phyloP scores from a whole-genome alignment of 2,888 invertebrate genomes.

The Chalcosyrphus nemorum region DNA sequence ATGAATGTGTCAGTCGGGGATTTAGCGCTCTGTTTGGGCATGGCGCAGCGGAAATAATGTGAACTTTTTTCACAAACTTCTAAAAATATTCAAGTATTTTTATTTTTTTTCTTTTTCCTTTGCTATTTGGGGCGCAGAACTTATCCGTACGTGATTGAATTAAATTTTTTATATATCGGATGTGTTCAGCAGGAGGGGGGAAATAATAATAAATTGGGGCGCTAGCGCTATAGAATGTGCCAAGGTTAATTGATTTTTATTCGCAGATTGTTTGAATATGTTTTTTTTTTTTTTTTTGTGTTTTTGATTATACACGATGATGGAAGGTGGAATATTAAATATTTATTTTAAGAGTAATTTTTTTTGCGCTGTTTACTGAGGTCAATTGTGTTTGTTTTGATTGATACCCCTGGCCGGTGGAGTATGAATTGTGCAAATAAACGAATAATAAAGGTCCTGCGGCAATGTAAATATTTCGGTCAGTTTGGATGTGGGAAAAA shows the following conservation, averaged over 20 bases:
- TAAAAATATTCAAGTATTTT: constrained; percentile 2
- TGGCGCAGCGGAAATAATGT: neutral
- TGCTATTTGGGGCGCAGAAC: neutral
- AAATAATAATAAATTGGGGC: constrained; percentile 2
- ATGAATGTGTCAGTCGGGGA: neutral
- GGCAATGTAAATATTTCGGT: neutral
- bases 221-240: constrained; percentile 3
- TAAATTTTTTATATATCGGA: constrained; percentile 13
- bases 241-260: constrained; percentile 44
- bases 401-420: neutral
- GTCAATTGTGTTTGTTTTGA: neutral
- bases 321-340: constrained; percentile 12
- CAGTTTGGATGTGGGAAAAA: no score
- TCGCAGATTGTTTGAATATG: constrained; percentile 8
- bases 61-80: neutral
- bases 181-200: neutral
- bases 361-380: neutral
- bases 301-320: neutral
- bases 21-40: neutral
- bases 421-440: neutral
- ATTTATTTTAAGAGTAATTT: constrained; percentile 8
- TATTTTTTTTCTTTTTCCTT: neutral
- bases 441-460: neutral
- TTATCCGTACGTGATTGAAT: constrained; percentile 34
- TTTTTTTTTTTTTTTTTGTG: no score